A percentile compares a stretch with the other conserved stretches of the same genome.
Evolutionary conservation across 2,888 invertebrate species (phyloP).

Genomic region (Asteroscopus sphinx): DNA sequence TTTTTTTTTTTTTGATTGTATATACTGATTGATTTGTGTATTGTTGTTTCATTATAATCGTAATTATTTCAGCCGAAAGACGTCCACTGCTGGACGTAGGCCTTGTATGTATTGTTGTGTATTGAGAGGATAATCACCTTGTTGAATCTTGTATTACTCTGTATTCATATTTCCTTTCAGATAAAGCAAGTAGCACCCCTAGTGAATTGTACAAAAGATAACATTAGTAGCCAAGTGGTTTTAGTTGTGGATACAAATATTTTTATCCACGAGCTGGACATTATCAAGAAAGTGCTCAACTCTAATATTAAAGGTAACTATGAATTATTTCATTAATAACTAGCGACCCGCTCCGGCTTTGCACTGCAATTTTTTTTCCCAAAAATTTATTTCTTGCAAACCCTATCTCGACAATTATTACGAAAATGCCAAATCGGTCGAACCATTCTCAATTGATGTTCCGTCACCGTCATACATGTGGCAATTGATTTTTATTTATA

Average conservation of each 20-base stretch:
- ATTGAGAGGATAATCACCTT: neutral
- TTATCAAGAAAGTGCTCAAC: slow-evolving; percentile 81
- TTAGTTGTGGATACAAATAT: slow-evolving; percentile 87
- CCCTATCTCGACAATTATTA: too few species aligned
- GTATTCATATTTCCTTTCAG: slow-evolving; percentile 61
- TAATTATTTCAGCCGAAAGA: too few species aligned
- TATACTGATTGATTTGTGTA: too few species aligned
- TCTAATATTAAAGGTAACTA: slow-evolving; percentile 82
- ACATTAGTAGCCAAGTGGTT: slow-evolving; percentile 65
- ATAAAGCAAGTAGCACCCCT: slow-evolving; percentile 61
- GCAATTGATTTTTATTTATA: too few species aligned
- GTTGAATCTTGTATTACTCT: neutral
- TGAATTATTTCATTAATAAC: neutral
- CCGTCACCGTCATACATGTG: too few species aligned
- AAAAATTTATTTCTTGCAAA: too few species aligned
- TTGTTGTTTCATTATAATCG: too few species aligned
- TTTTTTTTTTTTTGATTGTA: too few species aligned
- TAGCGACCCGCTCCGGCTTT: neutral
- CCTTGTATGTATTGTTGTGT: too few species aligned
- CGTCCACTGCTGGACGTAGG: too few species aligned
- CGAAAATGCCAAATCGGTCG: too few species aligned
- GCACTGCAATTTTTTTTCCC: neutral
- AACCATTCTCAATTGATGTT: too few species aligned
- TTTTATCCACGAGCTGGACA: slow-evolving; percentile 84
- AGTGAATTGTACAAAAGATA: slow-evolving; percentile 64